A percentile compares a stretch with the other conserved stretches of the same genome.
Conservation (phyloP, 2,113 vertebrate genomes). For the Callorhinus ursinus region DNA sequence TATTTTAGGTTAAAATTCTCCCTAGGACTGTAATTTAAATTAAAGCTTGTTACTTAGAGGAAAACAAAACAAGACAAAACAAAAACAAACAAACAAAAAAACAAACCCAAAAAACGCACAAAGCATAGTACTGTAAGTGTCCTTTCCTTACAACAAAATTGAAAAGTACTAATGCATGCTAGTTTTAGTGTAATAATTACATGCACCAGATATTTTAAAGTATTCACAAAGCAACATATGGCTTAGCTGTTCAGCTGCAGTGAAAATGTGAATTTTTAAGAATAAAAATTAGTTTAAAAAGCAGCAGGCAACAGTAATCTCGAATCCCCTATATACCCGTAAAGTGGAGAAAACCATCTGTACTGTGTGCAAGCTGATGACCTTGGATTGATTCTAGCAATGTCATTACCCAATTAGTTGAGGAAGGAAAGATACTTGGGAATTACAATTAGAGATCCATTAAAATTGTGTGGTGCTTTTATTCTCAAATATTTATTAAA, state of each 20-base stretch:
- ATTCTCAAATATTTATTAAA: constrained; percentile 78
- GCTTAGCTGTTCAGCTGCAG: constrained; percentile 70
- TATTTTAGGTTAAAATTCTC: constrained; percentile 44
- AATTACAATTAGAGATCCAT: constrained; percentile 74
- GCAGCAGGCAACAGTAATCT: constrained; percentile 73
- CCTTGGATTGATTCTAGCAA: constrained; percentile 79
- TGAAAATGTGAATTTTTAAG: constrained; percentile 79
- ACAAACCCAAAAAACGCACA: neutral
- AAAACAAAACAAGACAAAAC: neutral
- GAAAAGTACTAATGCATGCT: constrained; percentile 59
- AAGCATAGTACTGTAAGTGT: neutral
- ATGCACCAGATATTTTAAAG: constrained; percentile 65
- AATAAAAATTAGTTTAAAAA: constrained; percentile 76
- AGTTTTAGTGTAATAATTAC: constrained; percentile 62
- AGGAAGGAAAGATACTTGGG: constrained; percentile 75
- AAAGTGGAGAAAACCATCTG: constrained; percentile 77
- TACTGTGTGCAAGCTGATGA: constrained; percentile 74
- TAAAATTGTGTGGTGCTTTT: constrained; percentile 71
- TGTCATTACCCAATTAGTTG: constrained; percentile 77
- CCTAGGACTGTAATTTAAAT: neutral
- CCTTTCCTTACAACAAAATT: constrained; percentile 29
- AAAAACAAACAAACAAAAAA: neutral
- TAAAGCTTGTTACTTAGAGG: neutral
- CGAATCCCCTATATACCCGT: constrained; percentile 68
- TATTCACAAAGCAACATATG: constrained; percentile 70